A percentile compares a stretch with the other conserved stretches of the same genome.
Conservation (phyloP, 2,113 vertebrate species). For the Chloropsis cyanopogon region DNA sequence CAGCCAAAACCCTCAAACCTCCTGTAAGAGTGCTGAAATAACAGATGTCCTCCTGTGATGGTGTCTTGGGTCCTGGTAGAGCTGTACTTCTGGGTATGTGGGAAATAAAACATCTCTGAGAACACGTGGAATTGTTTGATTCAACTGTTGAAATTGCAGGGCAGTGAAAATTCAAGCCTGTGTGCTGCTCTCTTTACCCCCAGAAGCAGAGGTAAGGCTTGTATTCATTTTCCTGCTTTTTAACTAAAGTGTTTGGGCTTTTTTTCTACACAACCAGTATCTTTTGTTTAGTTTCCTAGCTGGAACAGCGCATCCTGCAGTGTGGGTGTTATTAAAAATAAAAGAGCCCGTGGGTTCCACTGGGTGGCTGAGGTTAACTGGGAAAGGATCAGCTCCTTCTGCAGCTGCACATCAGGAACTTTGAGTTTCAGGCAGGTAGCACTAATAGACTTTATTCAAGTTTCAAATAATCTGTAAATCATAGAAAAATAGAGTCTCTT, state of each 20-base stretch:
- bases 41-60: not conserved
- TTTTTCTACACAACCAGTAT: not conserved
- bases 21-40: not conserved
- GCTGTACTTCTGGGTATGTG: not conserved
- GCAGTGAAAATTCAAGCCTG: not conserved
- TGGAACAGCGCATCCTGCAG: not conserved
- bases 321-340: not conserved
- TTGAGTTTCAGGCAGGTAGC: not conserved
- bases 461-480: not conserved
- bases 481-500: slow-evolving; percentile 54
- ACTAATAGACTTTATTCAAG: slow-evolving; percentile 8
- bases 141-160: not conserved
- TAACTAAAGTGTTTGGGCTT: not conserved
- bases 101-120: slow-evolving; percentile 28
- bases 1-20: not conserved
- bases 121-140: not conserved
- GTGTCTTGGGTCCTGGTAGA: not conserved
- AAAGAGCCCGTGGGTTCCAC: not conserved
- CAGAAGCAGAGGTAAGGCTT: not conserved
- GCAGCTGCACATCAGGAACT: not conserved
- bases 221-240: not conserved
- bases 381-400: not conserved
- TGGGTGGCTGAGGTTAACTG: not conserved
- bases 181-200: not conserved
- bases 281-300: not conserved